Evolutionary conservation across 2,797 vertebrate genomes (phyloP).

Genomic region (Erethizon dorsatum): DNA sequence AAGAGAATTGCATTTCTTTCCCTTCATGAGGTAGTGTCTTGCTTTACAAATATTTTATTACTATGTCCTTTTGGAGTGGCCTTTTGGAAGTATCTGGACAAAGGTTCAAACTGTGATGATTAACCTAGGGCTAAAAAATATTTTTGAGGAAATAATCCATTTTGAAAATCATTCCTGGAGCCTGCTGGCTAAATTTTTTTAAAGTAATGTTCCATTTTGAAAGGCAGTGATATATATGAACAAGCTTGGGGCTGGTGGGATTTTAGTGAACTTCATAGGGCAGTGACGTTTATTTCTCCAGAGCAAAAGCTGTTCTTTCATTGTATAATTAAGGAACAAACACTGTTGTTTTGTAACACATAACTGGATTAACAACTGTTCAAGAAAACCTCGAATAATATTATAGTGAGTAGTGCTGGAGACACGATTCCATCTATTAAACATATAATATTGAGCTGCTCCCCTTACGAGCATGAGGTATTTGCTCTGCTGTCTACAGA

Average conservation of each 20-base stretch:
- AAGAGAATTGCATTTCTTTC: background rate
- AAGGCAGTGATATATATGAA: background rate
- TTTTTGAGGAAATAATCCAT: slow-evolving; percentile 31
- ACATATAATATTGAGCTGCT: background rate
- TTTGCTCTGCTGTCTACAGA: background rate
- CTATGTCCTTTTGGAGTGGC: background rate
- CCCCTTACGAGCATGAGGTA: slow-evolving; percentile 23
- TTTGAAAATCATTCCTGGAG: background rate
- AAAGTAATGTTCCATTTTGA: background rate
- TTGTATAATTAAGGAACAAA: slow-evolving; percentile 40
- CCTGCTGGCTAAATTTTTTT: background rate
- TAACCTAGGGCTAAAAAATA: background rate
- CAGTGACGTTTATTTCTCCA: background rate
- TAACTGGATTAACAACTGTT: slow-evolving; percentile 45
- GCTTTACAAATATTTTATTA: slow-evolving; percentile 40
- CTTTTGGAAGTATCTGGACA: slow-evolving; percentile 38
- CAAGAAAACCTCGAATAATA: slow-evolving; percentile 32
- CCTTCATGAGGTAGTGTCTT: slow-evolving; percentile 16
- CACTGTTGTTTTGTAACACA: slow-evolving; percentile 44
- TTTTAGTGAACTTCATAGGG: slow-evolving; percentile 34
- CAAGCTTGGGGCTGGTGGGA: background rate
- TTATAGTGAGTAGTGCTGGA: background rate
- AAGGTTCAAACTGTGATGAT: background rate
- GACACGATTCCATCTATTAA: slow-evolving; percentile 4
- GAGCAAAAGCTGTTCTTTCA: slow-evolving; percentile 28